Evolutionary conservation across 1,140 invertebrate genomes (phyloP).

Genomic region (Fopius arisanus): DNA sequence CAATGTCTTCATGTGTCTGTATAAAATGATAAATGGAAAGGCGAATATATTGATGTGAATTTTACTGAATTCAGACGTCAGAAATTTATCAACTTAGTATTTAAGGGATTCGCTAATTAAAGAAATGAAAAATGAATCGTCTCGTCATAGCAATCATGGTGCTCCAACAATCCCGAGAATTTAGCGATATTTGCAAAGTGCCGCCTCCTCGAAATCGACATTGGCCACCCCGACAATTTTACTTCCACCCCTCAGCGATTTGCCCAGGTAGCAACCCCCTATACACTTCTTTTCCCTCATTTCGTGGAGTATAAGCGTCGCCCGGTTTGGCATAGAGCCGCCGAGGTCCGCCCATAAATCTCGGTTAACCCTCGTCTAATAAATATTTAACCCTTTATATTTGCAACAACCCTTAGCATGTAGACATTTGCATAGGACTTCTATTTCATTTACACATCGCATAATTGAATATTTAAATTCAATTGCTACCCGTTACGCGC

Average conservation of each 20-base stretch:
- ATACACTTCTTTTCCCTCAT: not conserved
- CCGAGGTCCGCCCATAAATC: slow-evolving; percentile 56
- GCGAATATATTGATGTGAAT: too few relatives aligned
- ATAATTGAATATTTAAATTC: slow-evolving; percentile 70
- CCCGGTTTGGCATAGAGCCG: slow-evolving; percentile 10
- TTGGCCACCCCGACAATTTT: not conserved
- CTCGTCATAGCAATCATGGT: not conserved
- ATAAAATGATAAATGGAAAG: too few relatives aligned
- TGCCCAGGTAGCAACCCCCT: not conserved
- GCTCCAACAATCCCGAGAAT: not conserved
- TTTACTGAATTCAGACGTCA: too few relatives aligned
- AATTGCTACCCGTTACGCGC: slow-evolving; percentile 64
- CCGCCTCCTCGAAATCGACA: not conserved
- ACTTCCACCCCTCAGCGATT: not conserved
- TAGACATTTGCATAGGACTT: slow-evolving; percentile 69
- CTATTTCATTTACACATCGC: slow-evolving; percentile 71
- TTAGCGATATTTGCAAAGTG: not conserved
- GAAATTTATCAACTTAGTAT: too few relatives aligned
- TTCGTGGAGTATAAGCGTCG: slow-evolving; percentile 4
- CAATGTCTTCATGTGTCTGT: too few relatives aligned
- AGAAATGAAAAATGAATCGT: not conserved
- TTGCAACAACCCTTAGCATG: slow-evolving; percentile 65
- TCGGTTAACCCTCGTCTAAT: slow-evolving; percentile 64
- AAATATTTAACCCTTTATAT: slow-evolving; percentile 68
- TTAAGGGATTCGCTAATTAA: not conserved